Conservation (phyloP, 2,888 invertebrate species). For the Tiphia femorata region DNA sequence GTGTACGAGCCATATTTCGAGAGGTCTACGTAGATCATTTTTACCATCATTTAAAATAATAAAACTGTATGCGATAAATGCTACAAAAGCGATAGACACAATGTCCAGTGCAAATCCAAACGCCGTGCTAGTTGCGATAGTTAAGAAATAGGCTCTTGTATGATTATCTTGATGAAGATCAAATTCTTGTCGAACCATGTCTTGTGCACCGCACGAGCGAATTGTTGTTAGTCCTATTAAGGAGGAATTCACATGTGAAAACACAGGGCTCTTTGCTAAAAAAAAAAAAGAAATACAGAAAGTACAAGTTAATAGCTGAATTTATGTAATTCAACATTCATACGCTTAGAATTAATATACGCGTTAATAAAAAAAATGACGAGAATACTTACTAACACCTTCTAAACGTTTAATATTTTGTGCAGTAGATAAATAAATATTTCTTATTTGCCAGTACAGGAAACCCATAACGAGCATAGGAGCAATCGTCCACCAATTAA, state of each 20-base stretch:
- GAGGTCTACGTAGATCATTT: too few species aligned
- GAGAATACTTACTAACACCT: slow-evolving; percentile 68
- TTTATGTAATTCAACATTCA: not conserved
- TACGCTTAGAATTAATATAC: not conserved
- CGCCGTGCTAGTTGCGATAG: slow-evolving; percentile 74
- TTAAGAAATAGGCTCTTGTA: slow-evolving; percentile 75
- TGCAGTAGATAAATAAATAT: slow-evolving; percentile 79
- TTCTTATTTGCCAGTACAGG: slow-evolving; percentile 76
- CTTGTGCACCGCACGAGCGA: slow-evolving; percentile 81
- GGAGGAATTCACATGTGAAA: slow-evolving; percentile 90
- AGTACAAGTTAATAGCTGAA: not conserved
- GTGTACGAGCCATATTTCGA: too few species aligned
- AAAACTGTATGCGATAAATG: slow-evolving; percentile 76
- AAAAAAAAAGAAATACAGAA: not conserved
- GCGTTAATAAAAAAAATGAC: not conserved
- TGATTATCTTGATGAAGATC: slow-evolving; percentile 80
- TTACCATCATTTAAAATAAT: slow-evolving; percentile 74
- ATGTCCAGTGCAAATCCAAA: slow-evolving; percentile 78
- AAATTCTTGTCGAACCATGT: slow-evolving; percentile 81
- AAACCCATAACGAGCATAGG: slow-evolving; percentile 75
- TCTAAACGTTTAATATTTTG: slow-evolving; percentile 79
- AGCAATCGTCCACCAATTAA: slow-evolving; percentile 78
- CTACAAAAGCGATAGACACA: slow-evolving; percentile 75
- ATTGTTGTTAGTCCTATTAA: slow-evolving; percentile 90
- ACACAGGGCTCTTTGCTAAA: slow-evolving; percentile 83